Evolutionary conservation across 1,140 invertebrate genomes (phyloP), one percentile per base, ranked within the genome.

Genomic region (Drosophila malerkotliana): DNA sequence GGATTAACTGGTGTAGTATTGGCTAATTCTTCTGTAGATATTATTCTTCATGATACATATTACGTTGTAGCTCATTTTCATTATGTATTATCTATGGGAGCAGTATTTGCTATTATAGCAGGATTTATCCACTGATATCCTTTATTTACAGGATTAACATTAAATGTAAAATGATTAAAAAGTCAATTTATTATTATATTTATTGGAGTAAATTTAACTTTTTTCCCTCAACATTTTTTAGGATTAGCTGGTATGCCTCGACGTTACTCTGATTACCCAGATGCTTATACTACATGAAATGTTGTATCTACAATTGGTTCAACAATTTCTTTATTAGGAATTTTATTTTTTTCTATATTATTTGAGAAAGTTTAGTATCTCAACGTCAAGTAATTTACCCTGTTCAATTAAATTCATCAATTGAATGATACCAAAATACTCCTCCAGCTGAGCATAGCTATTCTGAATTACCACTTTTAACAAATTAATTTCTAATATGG

Each of bases 1-100:
- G 94, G 94, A 81, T 21, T 21, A 21, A 21, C 18, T 21, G 18
- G 18, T 21, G 93, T 94, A 78, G 92, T 95, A 63, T 92, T 96
- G 92, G 93, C 95, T 67, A 96, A 96, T 90, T 95, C 94, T 54
- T 94, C 94, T 52, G 92, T 96, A 91, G 95, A 96, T 94, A 93
- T 92, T 92, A 90, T 94, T 77, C 63, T 96, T 26, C 95, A 96
- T 93, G 94, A 96, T 91, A 96, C 95, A 21, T 96, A 96, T 92
- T 96, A 95, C 93, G 95, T 96, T 48, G 95, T 96, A 54, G 94
- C 94, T 51, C 95, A 96, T 92, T 96, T 96, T 90, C 95, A 96
- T 91, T 96, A 95, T 92, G 93, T 94, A 49, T 72, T 95, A 79
- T 94, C 93, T 15, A 94, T 94, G 92, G 94, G 94, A 77, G 94